A percentile compares a stretch with the other conserved stretches of the same genome.
phyloP scores from a whole-genome alignment of 2,888 invertebrate species.

The Hanleya hanleyi region DNA sequence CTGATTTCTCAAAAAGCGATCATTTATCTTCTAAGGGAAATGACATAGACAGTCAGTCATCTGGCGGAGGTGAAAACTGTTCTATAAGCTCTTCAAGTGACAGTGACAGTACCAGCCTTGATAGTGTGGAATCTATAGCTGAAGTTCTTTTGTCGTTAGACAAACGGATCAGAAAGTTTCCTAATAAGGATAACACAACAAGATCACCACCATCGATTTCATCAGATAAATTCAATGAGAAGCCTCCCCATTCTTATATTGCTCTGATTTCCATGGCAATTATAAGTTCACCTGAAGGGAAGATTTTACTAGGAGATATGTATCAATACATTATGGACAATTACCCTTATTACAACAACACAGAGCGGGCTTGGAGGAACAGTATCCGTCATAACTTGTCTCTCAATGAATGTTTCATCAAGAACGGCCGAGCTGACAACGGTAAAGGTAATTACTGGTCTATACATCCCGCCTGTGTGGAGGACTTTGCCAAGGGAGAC shows the following conservation, averaged over 20 bases:
- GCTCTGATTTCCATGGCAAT: conserved; percentile 71
- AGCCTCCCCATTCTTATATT: conserved; percentile 68
- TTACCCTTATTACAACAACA: conserved; percentile 65
- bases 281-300: conserved; percentile 58
- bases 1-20: too few relatives aligned
- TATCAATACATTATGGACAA: conserved; percentile 68
- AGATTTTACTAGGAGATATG: conserved; percentile 68
- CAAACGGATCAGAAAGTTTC: too few relatives aligned
- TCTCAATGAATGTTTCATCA: conserved; percentile 70
- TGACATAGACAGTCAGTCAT: too few relatives aligned
- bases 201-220: too few relatives aligned
- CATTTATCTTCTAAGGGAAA: too few relatives aligned
- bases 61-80: too few relatives aligned
- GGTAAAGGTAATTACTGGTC: conserved; percentile 99
- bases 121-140: too few relatives aligned
- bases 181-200: too few relatives aligned
- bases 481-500: conserved; percentile 96
- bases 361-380: conserved; percentile 69
- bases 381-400: conserved; percentile 69
- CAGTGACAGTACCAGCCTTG: too few relatives aligned
- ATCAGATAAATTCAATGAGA: too few relatives aligned
- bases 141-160: too few relatives aligned
- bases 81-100: too few relatives aligned
- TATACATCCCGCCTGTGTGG: conserved; percentile 96
- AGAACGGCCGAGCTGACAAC: conserved; percentile 77